These are phyloP conservation scores for Meliscaeva auricollis DNA, from an alignment of 2,888 invertebrate genomes.

Conservation along the genomic window DNA sequence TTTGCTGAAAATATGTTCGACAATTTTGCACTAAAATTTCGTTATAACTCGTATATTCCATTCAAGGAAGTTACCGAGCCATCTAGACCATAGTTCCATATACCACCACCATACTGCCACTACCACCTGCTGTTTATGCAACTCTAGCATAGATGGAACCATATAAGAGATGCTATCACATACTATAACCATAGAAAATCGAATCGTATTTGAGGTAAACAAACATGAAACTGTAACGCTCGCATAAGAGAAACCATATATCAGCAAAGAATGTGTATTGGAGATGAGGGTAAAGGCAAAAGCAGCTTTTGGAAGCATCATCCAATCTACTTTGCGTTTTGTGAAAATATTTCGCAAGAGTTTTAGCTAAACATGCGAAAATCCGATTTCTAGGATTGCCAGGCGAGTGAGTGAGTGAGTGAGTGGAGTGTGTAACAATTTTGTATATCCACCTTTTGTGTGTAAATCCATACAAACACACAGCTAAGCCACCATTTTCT, in stretches of 20 bases:
- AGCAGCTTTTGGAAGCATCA: constrained; percentile 29
- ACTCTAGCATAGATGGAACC: constrained; percentile 14
- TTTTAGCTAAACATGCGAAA: constrained; percentile 70
- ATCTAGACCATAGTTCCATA: background rate
- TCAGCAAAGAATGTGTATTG: background rate
- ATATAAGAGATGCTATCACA: constrained; percentile 36
- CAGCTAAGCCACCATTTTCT: constrained; percentile 12
- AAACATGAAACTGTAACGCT: constrained; percentile 27
- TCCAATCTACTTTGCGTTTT: constrained; percentile 57
- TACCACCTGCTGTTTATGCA: constrained; percentile 61
- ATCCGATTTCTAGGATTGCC: constrained; percentile 54
- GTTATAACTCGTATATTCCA: constrained; percentile 33
- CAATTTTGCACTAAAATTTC: constrained; percentile 62
- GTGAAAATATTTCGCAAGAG: constrained; percentile 62
- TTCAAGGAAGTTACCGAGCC: constrained; percentile 7
- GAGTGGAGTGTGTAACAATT: constrained; percentile 41
- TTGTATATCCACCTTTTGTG: constrained; percentile 55
- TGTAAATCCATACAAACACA: constrained; percentile 47
- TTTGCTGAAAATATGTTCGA: constrained; percentile 69
- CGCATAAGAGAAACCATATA: background rate
- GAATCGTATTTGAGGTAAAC: constrained; percentile 57
- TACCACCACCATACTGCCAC: background rate
- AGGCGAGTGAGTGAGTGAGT: background rate
- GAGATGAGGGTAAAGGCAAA: background rate
- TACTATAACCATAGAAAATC: constrained; percentile 52